Conservation (phyloP, 2,797 vertebrate genomes). For the Pelodytes ibericus region DNA sequence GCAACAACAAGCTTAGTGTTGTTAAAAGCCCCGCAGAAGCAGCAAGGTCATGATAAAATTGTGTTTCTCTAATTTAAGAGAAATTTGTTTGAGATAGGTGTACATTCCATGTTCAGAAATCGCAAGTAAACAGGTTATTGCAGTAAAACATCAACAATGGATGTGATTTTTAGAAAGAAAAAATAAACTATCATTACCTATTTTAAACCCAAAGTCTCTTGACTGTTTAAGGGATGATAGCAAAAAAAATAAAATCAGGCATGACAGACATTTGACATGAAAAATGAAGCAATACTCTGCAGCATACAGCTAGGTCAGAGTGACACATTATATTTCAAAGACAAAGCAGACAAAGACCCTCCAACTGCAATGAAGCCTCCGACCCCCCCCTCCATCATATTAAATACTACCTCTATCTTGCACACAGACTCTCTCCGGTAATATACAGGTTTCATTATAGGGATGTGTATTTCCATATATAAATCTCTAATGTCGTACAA, state of each 20-base stretch:
- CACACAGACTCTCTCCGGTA: constrained; percentile 43
- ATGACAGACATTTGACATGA: constrained; percentile 61
- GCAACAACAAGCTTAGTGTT: not conserved
- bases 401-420: constrained; percentile 54
- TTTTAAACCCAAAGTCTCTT: constrained; percentile 38
- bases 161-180: constrained; percentile 32
- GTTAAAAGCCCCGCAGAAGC: not conserved
- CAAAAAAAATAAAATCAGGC: constrained; percentile 43
- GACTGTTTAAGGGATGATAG: constrained; percentile 48
- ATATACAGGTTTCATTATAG: constrained; percentile 57
- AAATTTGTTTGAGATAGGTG: not conserved
- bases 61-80: too few relatives aligned
- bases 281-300: constrained; percentile 61
- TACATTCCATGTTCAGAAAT: not conserved
- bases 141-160: constrained; percentile 6
- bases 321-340: constrained; percentile 64
- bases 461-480: constrained; percentile 55
- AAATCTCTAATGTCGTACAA: constrained; percentile 53
- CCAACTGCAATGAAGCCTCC: constrained; percentile 54
- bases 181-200: constrained; percentile 22
- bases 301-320: constrained; percentile 63
- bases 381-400: constrained; percentile 56
- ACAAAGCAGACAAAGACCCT: constrained; percentile 61
- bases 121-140: not conserved
- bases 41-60: not conserved